A percentile compares a stretch with the other conserved stretches of the same genome.
Evolutionary conservation across 2,797 vertebrate genomes (phyloP).

Genomic region (Chelmon rostratus): DNA sequence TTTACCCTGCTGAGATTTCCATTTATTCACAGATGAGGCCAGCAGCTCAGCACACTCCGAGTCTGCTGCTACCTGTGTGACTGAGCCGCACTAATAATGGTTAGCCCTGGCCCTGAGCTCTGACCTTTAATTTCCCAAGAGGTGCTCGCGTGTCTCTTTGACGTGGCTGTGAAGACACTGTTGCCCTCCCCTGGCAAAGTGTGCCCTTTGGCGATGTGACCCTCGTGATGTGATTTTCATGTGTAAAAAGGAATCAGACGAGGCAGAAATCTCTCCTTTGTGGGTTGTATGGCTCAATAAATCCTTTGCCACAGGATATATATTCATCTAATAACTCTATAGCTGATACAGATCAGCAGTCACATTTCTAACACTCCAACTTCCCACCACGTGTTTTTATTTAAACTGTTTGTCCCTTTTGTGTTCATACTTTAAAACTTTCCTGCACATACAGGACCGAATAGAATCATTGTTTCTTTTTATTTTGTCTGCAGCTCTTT

Average conservation of each 20-base stretch:
- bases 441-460: constrained; percentile 1
- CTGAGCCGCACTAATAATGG: constrained; percentile 46
- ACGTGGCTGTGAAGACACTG: constrained; percentile 22
- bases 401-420: background rate
- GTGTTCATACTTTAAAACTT: background rate
- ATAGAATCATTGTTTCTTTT: constrained; percentile 4
- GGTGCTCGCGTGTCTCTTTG: constrained; percentile 38
- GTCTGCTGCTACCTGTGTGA: constrained; percentile 60
- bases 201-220: constrained; percentile 10
- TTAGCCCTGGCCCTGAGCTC: constrained; percentile 67
- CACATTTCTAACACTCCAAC: background rate
- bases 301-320: background rate
- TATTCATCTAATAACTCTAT: constrained; percentile 9
- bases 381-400: background rate
- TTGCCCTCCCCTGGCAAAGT: background rate
- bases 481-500: constrained; percentile 19
- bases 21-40: constrained; percentile 73
- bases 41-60: constrained; percentile 42
- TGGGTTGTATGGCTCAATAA: background rate
- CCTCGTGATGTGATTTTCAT: constrained; percentile 43
- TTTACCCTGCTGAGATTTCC: constrained; percentile 53
- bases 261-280: constrained; percentile 19
- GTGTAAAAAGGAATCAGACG: constrained; percentile 40
- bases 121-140: constrained; percentile 63
- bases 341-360: background rate